A percentile compares a stretch with the other conserved stretches of the same genome.
phyloP scores from a whole-genome alignment of 1,140 invertebrate species.

The Carcinoscorpius rotundicauda region DNA sequence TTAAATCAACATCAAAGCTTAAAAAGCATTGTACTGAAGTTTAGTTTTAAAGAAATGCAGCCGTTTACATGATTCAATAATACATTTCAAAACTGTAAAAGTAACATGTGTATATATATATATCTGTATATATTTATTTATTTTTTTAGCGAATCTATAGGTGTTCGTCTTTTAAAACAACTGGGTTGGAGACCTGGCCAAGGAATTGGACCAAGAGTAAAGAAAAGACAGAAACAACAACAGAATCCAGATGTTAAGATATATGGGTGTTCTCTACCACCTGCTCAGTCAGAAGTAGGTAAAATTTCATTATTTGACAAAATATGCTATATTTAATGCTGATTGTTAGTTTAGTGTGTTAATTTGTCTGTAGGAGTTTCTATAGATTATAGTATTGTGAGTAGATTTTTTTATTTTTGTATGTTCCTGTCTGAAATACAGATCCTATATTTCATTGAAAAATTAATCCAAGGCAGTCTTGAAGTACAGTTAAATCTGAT shows the following conservation, averaged over 20 bases:
- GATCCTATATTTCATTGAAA: not conserved
- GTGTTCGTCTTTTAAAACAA: conserved; percentile 70
- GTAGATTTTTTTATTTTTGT: not conserved
- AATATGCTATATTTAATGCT: not conserved
- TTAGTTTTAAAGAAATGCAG: not conserved
- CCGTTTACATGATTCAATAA: conserved; percentile 6
- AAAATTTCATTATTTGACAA: conserved; percentile 14
- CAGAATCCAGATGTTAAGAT: conserved; percentile 32
- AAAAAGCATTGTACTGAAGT: conserved; percentile 6
- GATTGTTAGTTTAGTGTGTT: not conserved
- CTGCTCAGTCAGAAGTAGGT: conserved; percentile 23
- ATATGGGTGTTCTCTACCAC: conserved; percentile 55
- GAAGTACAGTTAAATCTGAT: too few species aligned
- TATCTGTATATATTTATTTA: not conserved
- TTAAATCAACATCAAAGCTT: not conserved
- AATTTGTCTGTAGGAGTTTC: too few species aligned
- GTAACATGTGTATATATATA: too few species aligned
- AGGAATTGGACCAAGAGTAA: conserved; percentile 66
- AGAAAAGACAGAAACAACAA: conserved; percentile 33
- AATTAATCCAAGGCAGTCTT: too few species aligned
- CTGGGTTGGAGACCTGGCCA: conserved; percentile 72
- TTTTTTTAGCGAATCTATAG: conserved; percentile 62
- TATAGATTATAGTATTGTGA: too few species aligned
- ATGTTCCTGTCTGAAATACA: not conserved
- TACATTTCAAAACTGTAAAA: too few species aligned